Evolutionary conservation across 2,797 vertebrate species (phyloP).

Genomic region (Sitta carolinensis): DNA sequence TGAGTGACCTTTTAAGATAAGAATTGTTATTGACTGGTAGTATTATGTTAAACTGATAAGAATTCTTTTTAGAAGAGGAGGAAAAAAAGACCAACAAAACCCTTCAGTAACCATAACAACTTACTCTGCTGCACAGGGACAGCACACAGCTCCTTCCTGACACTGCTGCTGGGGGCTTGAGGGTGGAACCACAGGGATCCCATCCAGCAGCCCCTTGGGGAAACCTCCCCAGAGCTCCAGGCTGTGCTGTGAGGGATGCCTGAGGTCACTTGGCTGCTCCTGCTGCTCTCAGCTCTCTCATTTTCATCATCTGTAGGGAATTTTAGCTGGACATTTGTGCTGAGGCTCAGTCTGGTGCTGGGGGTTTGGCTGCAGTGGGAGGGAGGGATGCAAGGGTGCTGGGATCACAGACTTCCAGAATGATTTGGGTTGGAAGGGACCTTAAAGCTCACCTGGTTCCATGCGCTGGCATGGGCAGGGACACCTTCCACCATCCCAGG

Average conservation of each 20-base stretch:
- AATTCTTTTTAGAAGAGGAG: background rate
- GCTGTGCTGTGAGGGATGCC: background rate
- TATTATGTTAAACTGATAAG: constrained; percentile 62
- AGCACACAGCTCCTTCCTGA: background rate
- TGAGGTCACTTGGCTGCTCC: background rate
- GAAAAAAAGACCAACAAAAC: background rate
- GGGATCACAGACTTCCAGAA: background rate
- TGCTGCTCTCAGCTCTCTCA: background rate
- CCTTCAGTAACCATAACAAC: constrained; percentile 44
- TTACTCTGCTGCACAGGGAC: background rate
- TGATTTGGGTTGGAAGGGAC: background rate
- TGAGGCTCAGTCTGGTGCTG: background rate
- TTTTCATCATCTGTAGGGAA: background rate
- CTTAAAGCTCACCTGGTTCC: background rate
- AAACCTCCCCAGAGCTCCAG: background rate
- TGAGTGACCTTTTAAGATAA: constrained; percentile 62
- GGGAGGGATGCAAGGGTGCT: background rate
- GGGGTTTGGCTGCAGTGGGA: background rate
- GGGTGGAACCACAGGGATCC: background rate
- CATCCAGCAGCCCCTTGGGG: accelerated
- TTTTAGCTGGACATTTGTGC: background rate
- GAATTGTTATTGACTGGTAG: constrained; percentile 28
- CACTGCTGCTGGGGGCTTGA: background rate
- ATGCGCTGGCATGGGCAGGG: accelerated
- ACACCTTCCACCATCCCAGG: accelerated